A percentile compares a stretch with the other conserved stretches of the same genome.
Conservation (phyloP, 2,797 vertebrate species). For the Chelon auratus region DNA sequence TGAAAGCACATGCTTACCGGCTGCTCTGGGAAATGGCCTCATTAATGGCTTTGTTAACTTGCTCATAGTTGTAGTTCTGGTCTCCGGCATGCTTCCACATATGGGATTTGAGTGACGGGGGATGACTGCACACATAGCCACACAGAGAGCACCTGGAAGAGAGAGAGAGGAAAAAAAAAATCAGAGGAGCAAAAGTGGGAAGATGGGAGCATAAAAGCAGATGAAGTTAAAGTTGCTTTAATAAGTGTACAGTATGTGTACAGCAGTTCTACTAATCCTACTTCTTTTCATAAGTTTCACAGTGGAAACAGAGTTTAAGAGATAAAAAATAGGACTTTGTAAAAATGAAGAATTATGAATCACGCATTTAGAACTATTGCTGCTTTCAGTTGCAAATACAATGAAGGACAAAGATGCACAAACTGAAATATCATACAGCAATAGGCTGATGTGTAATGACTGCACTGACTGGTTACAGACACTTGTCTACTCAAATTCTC, state of each 20-base stretch:
- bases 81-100: slow-evolving; percentile 99
- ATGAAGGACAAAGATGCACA: slow-evolving; percentile 2
- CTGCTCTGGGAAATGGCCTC: slow-evolving; percentile 96
- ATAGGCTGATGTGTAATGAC: too few species aligned
- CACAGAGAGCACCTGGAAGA: slow-evolving; percentile 94
- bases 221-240: slow-evolving; percentile 54
- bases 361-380: slow-evolving; percentile 28
- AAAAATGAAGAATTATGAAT: slow-evolving; percentile 46
- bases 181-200: neutral
- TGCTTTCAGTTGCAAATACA: slow-evolving; percentile 5
- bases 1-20: slow-evolving; percentile 80
- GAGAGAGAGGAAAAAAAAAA: neutral
- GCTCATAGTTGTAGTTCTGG: slow-evolving; percentile 99
- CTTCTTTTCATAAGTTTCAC: slow-evolving; percentile 58
- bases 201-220: slow-evolving; percentile 32
- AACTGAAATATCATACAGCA: too few species aligned
- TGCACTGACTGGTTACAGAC: too few species aligned
- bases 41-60: slow-evolving; percentile 98
- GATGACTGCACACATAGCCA: slow-evolving; percentile 98
- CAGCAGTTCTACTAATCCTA: slow-evolving; percentile 54
- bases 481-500: neutral
- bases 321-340: slow-evolving; percentile 54
- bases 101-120: slow-evolving; percentile 97
- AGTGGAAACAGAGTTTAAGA: slow-evolving; percentile 32
- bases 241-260: slow-evolving; percentile 51